phyloP scores from a whole-genome alignment of 2,888 invertebrate species.

The Omphaloscelis lunosa region DNA sequence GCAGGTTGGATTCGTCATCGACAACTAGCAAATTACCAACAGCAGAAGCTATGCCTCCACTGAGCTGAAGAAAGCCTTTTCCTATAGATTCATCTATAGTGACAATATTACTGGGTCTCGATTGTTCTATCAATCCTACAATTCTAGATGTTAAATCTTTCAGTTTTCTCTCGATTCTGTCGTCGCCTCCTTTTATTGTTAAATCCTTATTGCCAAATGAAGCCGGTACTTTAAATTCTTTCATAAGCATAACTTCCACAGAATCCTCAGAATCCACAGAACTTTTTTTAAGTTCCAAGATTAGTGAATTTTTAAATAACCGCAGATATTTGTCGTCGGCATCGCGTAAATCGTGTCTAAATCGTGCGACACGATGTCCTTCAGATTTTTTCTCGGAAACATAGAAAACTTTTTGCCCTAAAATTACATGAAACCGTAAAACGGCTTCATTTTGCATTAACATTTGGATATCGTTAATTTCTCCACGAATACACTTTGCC shows the following conservation, averaged over 20 bases:
- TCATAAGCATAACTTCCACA: too few species aligned
- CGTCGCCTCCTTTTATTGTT: conserved; percentile 21
- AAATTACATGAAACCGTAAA: conserved; percentile 47
- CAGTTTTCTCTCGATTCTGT: conserved; percentile 29
- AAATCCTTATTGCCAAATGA: conserved; percentile 57
- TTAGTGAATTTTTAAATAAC: conserved; percentile 30
- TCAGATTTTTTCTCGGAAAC: conserved; percentile 32
- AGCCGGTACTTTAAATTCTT: conserved; percentile 34
- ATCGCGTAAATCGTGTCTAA: conserved; percentile 28
- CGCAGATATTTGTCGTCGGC: not conserved
- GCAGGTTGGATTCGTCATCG: not conserved
- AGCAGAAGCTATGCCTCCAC: conserved; percentile 47
- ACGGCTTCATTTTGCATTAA: conserved; percentile 49
- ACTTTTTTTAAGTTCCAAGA: too few species aligned
- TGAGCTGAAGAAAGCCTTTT: conserved; percentile 23
- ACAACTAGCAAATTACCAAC: conserved; percentile 50
- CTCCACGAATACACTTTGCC: conserved; percentile 2
- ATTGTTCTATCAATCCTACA: conserved; percentile 3
- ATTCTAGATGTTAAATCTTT: conserved; percentile 17
- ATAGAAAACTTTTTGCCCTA: conserved; percentile 34
- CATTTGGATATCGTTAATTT: conserved; percentile 7
- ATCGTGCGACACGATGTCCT: conserved; percentile 24
- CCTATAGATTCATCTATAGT: conserved; percentile 36
- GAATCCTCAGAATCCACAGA: too few species aligned
- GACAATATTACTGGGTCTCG: conserved; percentile 8